Base-by-base conservation (phyloP, 2,113 vertebrate genomes). In the Poeciliopsis turrubarensis region DNA sequence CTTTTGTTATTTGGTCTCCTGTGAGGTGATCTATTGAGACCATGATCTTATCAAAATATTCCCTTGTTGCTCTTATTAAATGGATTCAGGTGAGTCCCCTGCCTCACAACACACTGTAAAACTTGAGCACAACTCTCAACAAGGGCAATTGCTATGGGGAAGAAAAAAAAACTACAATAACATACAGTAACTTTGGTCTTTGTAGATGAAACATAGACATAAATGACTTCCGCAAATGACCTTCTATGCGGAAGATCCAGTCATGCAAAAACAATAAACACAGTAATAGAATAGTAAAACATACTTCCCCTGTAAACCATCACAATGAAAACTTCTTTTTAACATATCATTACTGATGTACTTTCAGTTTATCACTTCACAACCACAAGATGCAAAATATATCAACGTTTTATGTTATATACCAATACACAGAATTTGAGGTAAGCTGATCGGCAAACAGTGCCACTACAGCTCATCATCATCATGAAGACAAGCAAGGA, bases 41-140 rank as follows among this genome's bases (percentile, higher is more conserved):
- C 60, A 70, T 15, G 57, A 70, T 75, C 60, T 61, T n/a, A 70
- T 66, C 51, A 60, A 27, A 73, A 47, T 29, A 30, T 77, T 22
- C 27, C 51, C 19, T 22, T 30, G 11, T 5, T 31, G 10, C 17
- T 64, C 6, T 63, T 30, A 22, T 32, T 31, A 64, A 10, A 32
- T 64, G 14, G 62, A 32, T 64, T 32, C 27, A 64, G 14, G 30
- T 19, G n/a, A 47, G 44, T 47, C 44, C 17, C 17, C 17, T 64
- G 29, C 30, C 32, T 31, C 17, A 31, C 32, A 19, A 10, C 8
- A 32, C 62, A 64, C 61, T 17, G 15, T 63, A 31, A 31, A 29
- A 63, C 29, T 17, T 8, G 61, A 63, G 14, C 27, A 63, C 61
- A 63, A 7, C 17, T 25, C 51, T 57, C 17, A 57, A 57, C 25